phyloP scores from a whole-genome alignment of 2,888 invertebrate species.

The Gari tellinella region DNA sequence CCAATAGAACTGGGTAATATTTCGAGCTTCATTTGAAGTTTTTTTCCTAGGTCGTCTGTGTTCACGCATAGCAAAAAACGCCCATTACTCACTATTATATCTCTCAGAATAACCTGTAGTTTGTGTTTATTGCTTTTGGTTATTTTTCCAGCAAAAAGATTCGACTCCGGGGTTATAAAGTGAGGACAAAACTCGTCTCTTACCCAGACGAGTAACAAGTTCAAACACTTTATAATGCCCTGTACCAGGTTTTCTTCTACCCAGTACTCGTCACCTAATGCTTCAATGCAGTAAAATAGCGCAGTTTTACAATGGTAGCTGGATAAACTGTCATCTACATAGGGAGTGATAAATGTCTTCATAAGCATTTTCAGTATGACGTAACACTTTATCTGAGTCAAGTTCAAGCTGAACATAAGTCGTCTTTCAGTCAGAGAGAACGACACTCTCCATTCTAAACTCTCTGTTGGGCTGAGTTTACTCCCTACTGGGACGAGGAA shows the following conservation, averaged over 20 bases:
- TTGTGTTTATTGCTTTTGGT: background rate
- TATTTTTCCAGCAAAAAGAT: constrained; percentile 21
- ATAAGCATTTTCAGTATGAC: constrained; percentile 29
- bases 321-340: constrained; percentile 10
- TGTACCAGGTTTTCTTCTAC: constrained; percentile 1
- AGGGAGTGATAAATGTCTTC: constrained; percentile 1
- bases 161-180: constrained; percentile 18
- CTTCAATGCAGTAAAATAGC: constrained; percentile 16
- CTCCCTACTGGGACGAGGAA: background rate
- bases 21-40: too few relatives aligned
- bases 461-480: too few relatives aligned
- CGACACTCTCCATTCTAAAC: too few relatives aligned
- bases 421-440: constrained; percentile 7
- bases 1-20: too few relatives aligned
- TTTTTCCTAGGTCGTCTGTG: too few relatives aligned
- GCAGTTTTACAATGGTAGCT: constrained; percentile 29
- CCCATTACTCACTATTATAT: constrained; percentile 4
- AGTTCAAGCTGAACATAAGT: constrained; percentile 19
- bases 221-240: constrained; percentile 2
- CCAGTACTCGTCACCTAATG: constrained; percentile 6
- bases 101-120: background rate
- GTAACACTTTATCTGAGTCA: constrained; percentile 23
- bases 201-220: background rate
- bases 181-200: constrained; percentile 26
- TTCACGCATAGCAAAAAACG: too few relatives aligned